These are phyloP conservation scores for Passer montanus DNA, from an alignment of 2,113 vertebrate genomes.

Conservation along the genomic window DNA sequence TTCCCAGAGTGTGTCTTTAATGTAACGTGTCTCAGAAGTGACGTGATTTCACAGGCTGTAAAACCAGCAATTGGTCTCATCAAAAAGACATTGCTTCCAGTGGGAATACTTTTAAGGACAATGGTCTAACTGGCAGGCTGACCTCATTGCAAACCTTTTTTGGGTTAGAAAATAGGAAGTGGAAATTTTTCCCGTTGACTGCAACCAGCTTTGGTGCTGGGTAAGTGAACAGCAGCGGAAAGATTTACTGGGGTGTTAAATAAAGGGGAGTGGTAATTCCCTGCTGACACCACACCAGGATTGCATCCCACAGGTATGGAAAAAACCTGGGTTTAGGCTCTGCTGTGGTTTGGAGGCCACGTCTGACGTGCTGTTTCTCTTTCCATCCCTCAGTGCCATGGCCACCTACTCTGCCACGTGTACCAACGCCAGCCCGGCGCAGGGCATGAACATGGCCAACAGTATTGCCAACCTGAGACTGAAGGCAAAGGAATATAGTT, in stretches of 20 bases:
- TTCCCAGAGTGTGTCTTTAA: conserved; percentile 27
- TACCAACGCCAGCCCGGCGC: conserved; percentile 91
- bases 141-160: conserved; percentile 6
- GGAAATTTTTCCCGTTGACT: conserved; percentile 5
- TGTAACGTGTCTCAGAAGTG: conserved; percentile 35
- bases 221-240: neutral
- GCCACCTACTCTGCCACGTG: conserved; percentile 93
- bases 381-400: conserved; percentile 85
- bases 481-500: conserved; percentile 99
- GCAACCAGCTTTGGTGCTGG: neutral
- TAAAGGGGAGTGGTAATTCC: neutral
- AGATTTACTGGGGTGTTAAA: neutral
- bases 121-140: neutral
- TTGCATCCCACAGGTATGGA: neutral
- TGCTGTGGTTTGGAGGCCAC: neutral
- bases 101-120: conserved; percentile 35
- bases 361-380: conserved; percentile 6
- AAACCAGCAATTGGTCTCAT: conserved; percentile 38
- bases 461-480: conserved; percentile 99
- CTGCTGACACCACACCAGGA: neutral
- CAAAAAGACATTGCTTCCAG: conserved; percentile 28
- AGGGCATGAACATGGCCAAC: conserved; percentile 99
- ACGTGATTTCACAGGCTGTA: conserved; percentile 42
- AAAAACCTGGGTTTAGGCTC: neutral
- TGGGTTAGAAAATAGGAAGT: conserved; percentile 8